These are phyloP conservation scores for Petrocephalus microphthalmus DNA, from an alignment of 2,113 vertebrate genomes.

Conservation along the genomic window DNA sequence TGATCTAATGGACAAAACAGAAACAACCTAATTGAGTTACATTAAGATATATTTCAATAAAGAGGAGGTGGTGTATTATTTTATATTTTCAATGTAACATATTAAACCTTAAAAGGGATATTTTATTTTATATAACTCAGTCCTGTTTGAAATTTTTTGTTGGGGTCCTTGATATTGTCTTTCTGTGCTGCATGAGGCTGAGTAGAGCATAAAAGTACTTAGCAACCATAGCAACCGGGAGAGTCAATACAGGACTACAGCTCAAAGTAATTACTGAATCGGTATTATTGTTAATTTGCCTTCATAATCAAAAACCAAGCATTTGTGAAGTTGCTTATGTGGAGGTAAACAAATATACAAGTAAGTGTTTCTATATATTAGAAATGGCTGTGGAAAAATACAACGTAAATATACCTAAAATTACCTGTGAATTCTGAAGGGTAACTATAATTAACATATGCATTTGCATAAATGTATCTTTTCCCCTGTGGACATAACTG, in stretches of 20 bases:
- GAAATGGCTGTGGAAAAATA: background rate
- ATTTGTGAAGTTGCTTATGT: background rate
- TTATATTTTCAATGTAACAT: background rate
- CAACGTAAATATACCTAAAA: background rate
- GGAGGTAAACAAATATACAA: background rate
- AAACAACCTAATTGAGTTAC: background rate
- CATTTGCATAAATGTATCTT: background rate
- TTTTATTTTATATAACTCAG: background rate
- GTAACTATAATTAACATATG: background rate
- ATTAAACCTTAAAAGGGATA: background rate
- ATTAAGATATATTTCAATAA: background rate
- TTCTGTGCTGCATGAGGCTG: background rate
- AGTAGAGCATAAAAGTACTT: background rate
- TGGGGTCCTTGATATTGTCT: background rate
- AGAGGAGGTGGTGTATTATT: background rate
- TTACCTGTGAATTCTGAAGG: background rate
- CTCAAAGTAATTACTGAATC: slow-evolving; percentile 13
- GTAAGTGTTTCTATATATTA: background rate
- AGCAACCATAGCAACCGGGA: slow-evolving; percentile 23
- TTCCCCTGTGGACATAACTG: background rate
- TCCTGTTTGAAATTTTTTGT: background rate
- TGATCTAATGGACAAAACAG: background rate
- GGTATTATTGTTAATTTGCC: background rate
- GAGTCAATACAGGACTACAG: slow-evolving; percentile 20
- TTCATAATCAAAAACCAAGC: background rate